A percentile compares a stretch with the other conserved stretches of the same genome.
Conservation (phyloP, 1,140 invertebrate species). For the Cyclina sinensis region DNA sequence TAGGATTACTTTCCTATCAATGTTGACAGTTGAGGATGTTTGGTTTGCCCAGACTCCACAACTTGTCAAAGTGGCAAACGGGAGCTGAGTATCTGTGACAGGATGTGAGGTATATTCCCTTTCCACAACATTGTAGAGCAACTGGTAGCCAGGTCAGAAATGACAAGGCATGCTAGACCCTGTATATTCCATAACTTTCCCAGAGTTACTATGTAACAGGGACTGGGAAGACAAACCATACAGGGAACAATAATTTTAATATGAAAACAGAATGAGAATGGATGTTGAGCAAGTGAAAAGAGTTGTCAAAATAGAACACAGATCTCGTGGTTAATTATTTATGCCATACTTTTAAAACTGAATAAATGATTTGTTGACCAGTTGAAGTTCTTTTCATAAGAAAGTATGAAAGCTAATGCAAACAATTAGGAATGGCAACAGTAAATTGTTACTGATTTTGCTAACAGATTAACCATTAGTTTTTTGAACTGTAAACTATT, state of each 20-base stretch:
- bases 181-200: constrained; percentile 70
- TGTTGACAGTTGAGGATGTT: constrained; percentile 49
- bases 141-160: constrained; percentile 23
- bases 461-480: too few species aligned
- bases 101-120: constrained; percentile 65
- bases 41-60: constrained; percentile 26
- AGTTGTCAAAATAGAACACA: too few species aligned
- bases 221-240: constrained; percentile 68
- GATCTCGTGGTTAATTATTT: too few species aligned
- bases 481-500: too few species aligned
- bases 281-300: too few species aligned
- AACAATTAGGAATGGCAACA: too few species aligned
- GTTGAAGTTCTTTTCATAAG: too few species aligned
- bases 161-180: constrained; percentile 52
- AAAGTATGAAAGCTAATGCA: too few species aligned
- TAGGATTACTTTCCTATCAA: constrained; percentile 24
- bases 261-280: too few species aligned
- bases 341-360: too few species aligned
- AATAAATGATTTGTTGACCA: too few species aligned
- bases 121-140: constrained; percentile 68
- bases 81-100: constrained; percentile 58
- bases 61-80: constrained; percentile 57
- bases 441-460: too few species aligned
- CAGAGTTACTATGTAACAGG: constrained; percentile 55
- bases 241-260: constrained; percentile 63